Percentiles rank a stretch among this genome's conserved stretches.
Conservation (phyloP, 2,797 vertebrate species). For the Numenius phaeopus region DNA sequence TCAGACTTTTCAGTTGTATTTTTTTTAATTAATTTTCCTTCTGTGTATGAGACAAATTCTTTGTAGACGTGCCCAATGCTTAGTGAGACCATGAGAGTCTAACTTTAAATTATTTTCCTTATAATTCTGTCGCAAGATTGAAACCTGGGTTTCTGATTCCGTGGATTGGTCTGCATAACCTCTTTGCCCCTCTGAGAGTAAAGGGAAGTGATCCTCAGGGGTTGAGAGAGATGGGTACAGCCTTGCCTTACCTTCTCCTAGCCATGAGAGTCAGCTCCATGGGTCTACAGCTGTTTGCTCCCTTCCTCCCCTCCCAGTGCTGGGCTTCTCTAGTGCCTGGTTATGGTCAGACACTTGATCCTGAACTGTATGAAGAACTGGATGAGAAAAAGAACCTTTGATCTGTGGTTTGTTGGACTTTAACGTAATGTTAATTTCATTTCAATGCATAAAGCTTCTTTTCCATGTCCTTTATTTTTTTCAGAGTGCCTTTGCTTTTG, state of each 20-base stretch:
- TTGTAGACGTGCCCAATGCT: neutral
- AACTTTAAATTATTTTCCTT: neutral
- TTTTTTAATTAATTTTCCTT: neutral
- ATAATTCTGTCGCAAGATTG: neutral
- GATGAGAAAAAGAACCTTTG: neutral
- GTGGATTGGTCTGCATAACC: neutral
- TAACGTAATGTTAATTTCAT: neutral
- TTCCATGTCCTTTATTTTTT: neutral
- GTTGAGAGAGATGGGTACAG: neutral
- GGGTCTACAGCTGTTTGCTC: neutral
- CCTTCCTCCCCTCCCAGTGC: neutral
- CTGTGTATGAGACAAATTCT: neutral
- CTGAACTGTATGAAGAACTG: neutral
- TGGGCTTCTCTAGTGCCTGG: neutral
- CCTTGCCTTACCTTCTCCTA: neutral
- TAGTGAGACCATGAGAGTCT: neutral
- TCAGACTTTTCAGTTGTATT: neutral
- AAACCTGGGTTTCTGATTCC: neutral
- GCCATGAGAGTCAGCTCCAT: neutral
- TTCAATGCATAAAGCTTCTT: conserved; percentile 11
- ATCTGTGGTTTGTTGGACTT: neutral
- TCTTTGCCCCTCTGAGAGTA: neutral
- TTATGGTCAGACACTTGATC: neutral
- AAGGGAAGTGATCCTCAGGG: neutral
- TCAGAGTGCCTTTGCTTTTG: neutral